Evolutionary conservation across 1,140 invertebrate genomes (phyloP).

Genomic region (Lysiphlebus fabarum): DNA sequence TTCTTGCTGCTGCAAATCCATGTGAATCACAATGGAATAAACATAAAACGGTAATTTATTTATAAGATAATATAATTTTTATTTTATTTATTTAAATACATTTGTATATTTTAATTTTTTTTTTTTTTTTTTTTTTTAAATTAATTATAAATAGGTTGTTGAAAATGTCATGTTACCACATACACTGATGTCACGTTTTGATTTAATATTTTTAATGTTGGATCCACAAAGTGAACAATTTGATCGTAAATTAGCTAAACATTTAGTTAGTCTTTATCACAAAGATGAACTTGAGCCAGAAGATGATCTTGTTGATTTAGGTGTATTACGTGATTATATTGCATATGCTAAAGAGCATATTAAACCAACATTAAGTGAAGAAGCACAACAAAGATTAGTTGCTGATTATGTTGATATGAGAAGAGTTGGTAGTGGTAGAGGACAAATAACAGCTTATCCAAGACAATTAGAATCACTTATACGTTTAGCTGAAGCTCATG

Average conservation of each 20-base stretch:
- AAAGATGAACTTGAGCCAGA: slow-evolving; percentile 69
- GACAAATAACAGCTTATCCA: slow-evolving; percentile 96
- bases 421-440: slow-evolving; percentile 78
- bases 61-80: too few species aligned
- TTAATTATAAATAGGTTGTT: slow-evolving; percentile 57
- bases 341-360: slow-evolving; percentile 90
- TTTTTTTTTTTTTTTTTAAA: too few species aligned
- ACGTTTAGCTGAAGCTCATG: slow-evolving; percentile 92
- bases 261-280: slow-evolving; percentile 95
- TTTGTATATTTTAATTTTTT: too few species aligned
- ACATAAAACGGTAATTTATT: slow-evolving; percentile 71
- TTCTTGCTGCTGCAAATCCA: slow-evolving; percentile 97
- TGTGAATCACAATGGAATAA: slow-evolving; percentile 98
- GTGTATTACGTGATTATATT: slow-evolving; percentile 91
- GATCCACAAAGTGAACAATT: slow-evolving; percentile 95
- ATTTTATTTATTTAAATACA: too few species aligned
- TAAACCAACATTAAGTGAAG: slow-evolving; percentile 83
- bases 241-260: slow-evolving; percentile 85
- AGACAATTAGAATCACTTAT: slow-evolving; percentile 97
- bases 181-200: slow-evolving; percentile 95
- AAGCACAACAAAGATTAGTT: slow-evolving; percentile 85
- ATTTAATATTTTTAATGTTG: slow-evolving; percentile 95
- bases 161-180: slow-evolving; percentile 97
- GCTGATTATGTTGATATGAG: slow-evolving; percentile 97
- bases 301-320: slow-evolving; percentile 81